Base-by-base conservation (phyloP, 2,113 vertebrate species). In the Lepus americanus region DNA sequence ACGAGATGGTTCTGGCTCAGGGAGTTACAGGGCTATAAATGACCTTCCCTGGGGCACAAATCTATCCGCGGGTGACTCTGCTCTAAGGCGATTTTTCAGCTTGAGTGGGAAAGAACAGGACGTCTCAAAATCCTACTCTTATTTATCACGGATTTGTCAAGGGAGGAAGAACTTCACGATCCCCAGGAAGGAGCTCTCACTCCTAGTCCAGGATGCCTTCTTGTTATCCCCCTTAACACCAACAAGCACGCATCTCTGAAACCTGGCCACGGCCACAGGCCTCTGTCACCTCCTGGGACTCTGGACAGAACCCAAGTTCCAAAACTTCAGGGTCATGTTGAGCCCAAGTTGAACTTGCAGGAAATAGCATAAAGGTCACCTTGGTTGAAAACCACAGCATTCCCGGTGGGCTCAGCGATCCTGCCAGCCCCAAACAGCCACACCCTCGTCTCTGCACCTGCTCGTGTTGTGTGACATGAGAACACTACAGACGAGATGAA, bases 371-470 rank as follows among this genome's bases (percentile, higher is more conserved):
- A 59, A 14, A 59, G 36, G 29, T 59, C n/a, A 20, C 31, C 39
- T 36, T 39, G 13, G 20, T 73, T 67, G 67, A n/a, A 85, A 89
- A 19, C 29, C 63, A 87, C n/a, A 78, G 84, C 31, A n/a, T 9
- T 22, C n/a, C 39, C 31, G 16, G 25, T 16, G 4, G 23, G 81
- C 36, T 84, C 7, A 72, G 51, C 14, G 55, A 78, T 29, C 14
- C 2, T 9, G 0, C 7, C 7, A 4, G 10, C 10, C 31, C 5
- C 0, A 2, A 8, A 53, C 14, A 39, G 25, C 39, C 12, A 70
- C 9, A 66, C 5, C n/a, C 33, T 69, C 16, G 55, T n/a, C 44
- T 53, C 33, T 17, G 49, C n/a, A 72, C 27, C 29, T 31, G 23
- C 25, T 10, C 77, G 72, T 33, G 31, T n/a, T 25, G 17, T 22